Base-by-base conservation (phyloP, 2,888 invertebrate genomes). In the Nephrocerus scutellatus region DNA sequence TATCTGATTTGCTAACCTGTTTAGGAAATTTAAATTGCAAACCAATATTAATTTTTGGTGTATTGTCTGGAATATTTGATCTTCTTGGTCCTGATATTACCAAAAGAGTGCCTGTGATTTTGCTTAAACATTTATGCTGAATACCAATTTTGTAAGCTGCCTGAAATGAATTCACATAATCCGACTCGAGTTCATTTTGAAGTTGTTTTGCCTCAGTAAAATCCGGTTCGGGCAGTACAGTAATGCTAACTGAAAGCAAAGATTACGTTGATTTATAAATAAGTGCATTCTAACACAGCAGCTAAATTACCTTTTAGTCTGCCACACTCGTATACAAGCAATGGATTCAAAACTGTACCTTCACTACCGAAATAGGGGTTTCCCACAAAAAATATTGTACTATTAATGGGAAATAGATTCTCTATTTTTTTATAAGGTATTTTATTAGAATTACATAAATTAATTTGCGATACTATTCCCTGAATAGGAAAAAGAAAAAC, bases 11-110 rank as follows among this genome's bases (percentile, higher is more conserved):
- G 36, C 55, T 53, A 47, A 84, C 83, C 74, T 86, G 77, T 60
- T 88, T 90, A 46, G 83, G 88, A 57, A 84, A 87, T 68, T 96
- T 96, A 15, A 97, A 72, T 62, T 92, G 89, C 30, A 97, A 74
- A 0, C 96, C 97, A 19, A 96, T 75, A 62, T 95, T 95, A 12
- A 80, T 63, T 59, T 57, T 80, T 4, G 74, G 62, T 32, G 68
- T 50, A 44, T 59, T 63, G 22, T 72, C 71, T 49, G 72, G 64
- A 6, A 58, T 28, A 15, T 55, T 51, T 7, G 53, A 43, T 2
- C 61, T 56, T n/a, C 72, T 66, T 14, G 70, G 66, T 0, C 77
- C 76, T 6, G 70, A 48, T 2, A 75, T 64, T 2, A 93, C 75
- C 46, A 82, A 77, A 33, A 96, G 74, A 1, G 84, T 79, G 2